Evolutionary conservation across 2,113 vertebrate species (phyloP), one percentile per base, ranked within the genome.

Genomic region (Ornithorhynchus anatinus): DNA sequence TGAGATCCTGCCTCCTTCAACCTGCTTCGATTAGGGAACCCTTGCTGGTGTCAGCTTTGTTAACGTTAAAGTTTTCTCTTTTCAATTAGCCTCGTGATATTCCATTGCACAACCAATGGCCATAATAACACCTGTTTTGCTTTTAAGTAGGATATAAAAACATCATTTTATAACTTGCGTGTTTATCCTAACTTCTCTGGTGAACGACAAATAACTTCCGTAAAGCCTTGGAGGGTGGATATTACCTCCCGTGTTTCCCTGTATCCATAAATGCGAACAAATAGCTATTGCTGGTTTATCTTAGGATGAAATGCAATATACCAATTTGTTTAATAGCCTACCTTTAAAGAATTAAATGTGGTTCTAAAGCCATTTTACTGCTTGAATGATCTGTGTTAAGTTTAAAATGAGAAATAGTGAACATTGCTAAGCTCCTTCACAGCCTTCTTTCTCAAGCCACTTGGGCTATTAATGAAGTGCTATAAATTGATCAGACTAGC

Each of bases 271-370:
- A 61, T 39, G 22, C 53, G 19, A 63, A 47, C 51, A 77, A 84
- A 79, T 67, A 80, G 58, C 76, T 71, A 39, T n/a, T 45, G 6
- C 6, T 37, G 56, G 72, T 82, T 84, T 51, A 37, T 32, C 27
- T 77, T 79, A 62, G 54, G 4, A 82, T 59, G 44, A 64, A 5
- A 58, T 59, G 44, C 73, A 81, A 71, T 68, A 59, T 20, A 69
- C 8, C 23, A 67, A 59, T 59, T 69, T 43, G 27, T 32, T 74
- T 59, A 69, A 69, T 51, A 36, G 31, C 40, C 17, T 80, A 47
- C 77, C 76, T 69, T 65, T 56, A 58, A 77, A 75, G 61, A 63
- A 85, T 72, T 76, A 72, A 84, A 81, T 79, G 65, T 60, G 70
- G 62, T 82, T 79, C n/a, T 44, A 51, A 71, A 86, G 66, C 17